Base-by-base conservation (phyloP, 1,140 invertebrate species). In the Ceratosolen fusciceps region DNA sequence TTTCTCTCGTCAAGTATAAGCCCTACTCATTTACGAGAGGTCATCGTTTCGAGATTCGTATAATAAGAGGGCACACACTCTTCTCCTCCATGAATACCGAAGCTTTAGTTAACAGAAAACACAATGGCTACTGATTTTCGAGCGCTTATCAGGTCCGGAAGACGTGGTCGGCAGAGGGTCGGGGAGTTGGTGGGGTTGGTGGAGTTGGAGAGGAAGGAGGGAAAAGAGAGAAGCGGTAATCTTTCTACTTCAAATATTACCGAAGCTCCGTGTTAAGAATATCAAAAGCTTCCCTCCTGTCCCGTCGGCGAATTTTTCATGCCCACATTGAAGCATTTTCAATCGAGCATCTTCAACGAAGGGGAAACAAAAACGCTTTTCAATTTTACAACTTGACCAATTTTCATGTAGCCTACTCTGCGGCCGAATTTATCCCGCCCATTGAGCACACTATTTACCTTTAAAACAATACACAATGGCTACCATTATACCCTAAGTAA, bases 81-180 rank as follows among this genome's bases (percentile, higher is more conserved):
- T 39, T 49, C 0, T 62, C 31, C 1, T 34, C 12, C 3, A 29
- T 58, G 37, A 47, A 71, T 31, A 49, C 10, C 14, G 16, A 37
- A 29, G 67, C 49, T 68, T 67, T 54, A 19, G 52, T 77, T 34
- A 71, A 37, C 75, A 39, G 74, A 34, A 77, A 77, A 71, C 68
- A 78, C 77, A 78, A 78, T 78, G 21, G 68, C 56, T 43, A 29
- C 54, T 78, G 72, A 78, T 72, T 78, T 78, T 62, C 9, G 68
- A 7, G 5, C 77, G 31, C 68, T 78, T 72, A 78, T 73, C 39
- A 2, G 31, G 12, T 0, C 16, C n/a, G n/a, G n/a, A n/a, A n/a
- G n/a, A n/a, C n/a, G n/a, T n/a, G n/a, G n/a, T n/a, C n/a, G n/a
- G n/a, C n/a, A n/a, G n/a, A n/a, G n/a, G n/a, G n/a, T n/a, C n/a